A percentile compares a stretch with the other conserved stretches of the same genome.
Evolutionary conservation across 2,888 invertebrate genomes (phyloP).

Genomic region (Tetragonula carbonaria): DNA sequence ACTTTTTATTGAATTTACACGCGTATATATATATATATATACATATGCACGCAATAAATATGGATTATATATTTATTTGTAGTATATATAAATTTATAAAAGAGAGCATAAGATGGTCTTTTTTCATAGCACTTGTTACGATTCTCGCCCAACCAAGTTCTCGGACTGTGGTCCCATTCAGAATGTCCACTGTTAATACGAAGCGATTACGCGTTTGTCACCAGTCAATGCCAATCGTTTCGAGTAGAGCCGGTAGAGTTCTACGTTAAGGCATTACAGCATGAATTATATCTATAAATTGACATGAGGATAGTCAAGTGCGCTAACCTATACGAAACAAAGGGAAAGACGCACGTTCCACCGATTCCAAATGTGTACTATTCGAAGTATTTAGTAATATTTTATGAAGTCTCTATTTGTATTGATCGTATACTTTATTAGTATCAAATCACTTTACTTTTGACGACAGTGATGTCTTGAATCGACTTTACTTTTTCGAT

Average conservation of each 20-base stretch:
- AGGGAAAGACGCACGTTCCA: conserved; percentile 23
- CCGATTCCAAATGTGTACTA: not conserved
- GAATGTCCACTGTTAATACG: conserved; percentile 52
- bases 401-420: conserved; percentile 6
- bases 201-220: conserved; percentile 62
- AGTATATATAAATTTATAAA: not conserved
- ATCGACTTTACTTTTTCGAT: not conserved
- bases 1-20: not conserved
- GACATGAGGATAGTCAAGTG: conserved; percentile 4
- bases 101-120: not conserved
- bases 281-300: conserved; percentile 33
- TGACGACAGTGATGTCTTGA: not conserved
- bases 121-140: conserved; percentile 26
- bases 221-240: conserved; percentile 64
- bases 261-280: conserved; percentile 29
- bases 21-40: not conserved
- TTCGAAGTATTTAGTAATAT: not conserved
- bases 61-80: not conserved
- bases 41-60: not conserved
- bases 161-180: conserved; percentile 49
- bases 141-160: conserved; percentile 32
- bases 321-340: conserved; percentile 32
- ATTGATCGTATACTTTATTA: not conserved
- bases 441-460: not conserved
- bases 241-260: conserved; percentile 46